Percentiles rank a stretch among this genome's conserved stretches.
Evolutionary conservation across 2,797 vertebrate species (phyloP).

Genomic region (Cirrhinus mrigala): DNA sequence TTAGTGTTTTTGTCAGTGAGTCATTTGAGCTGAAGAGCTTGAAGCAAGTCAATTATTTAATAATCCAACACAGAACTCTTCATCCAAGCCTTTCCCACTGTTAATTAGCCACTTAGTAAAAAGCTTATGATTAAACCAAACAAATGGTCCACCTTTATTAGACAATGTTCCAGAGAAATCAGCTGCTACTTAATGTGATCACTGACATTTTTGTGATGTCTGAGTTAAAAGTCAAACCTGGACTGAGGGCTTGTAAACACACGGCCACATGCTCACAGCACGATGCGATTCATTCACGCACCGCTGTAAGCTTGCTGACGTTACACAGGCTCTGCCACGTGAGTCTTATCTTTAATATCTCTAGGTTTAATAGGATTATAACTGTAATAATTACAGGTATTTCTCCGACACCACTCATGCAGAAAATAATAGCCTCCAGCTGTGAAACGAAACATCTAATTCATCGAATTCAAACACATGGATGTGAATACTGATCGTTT

Average conservation of each 20-base stretch:
- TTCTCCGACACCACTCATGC: background rate
- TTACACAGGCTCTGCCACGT: background rate
- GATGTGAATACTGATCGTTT: background rate
- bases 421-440: background rate
- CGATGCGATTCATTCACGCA: constrained; percentile 2
- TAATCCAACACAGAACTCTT: constrained; percentile 1
- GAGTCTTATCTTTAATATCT: constrained; percentile 5
- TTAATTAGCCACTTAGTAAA: constrained; percentile 16
- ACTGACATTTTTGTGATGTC: constrained; percentile 40
- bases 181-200: constrained; percentile 23
- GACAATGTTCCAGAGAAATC: constrained; percentile 12
- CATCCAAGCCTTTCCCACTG: background rate
- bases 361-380: background rate
- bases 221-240: constrained; percentile 51
- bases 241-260: constrained; percentile 46
- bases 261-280: background rate
- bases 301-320: background rate
- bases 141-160: background rate
- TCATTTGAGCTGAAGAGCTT: constrained; percentile 10
- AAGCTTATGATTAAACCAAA: background rate
- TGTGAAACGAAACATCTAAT: background rate
- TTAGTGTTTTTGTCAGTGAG: constrained; percentile 3
- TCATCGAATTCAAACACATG: background rate
- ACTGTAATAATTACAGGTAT: constrained; percentile 1
- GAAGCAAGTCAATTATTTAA: constrained; percentile 3